These are phyloP conservation scores for Meiosimyza platycephala DNA, from an alignment of 2,888 invertebrate genomes.

Conservation along the genomic window DNA sequence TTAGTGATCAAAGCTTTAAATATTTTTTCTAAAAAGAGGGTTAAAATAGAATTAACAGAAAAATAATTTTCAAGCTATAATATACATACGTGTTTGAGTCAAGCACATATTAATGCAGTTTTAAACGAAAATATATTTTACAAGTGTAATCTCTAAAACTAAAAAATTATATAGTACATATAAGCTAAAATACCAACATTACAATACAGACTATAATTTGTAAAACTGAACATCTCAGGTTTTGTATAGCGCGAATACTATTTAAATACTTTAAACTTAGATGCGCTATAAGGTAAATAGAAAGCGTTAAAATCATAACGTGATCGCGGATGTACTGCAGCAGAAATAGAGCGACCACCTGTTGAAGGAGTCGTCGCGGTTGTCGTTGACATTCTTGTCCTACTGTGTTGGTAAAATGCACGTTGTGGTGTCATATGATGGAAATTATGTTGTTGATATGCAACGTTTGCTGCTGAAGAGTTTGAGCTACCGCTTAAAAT, in stretches of 20 bases:
- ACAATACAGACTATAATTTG: too few species aligned
- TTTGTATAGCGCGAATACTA: conserved; percentile 44
- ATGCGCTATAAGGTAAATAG: conserved; percentile 64
- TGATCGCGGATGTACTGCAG: conserved; percentile 59
- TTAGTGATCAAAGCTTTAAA: too few species aligned
- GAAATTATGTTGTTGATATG: background rate
- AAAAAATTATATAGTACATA: too few species aligned
- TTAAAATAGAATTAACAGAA: too few species aligned
- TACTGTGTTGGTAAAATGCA: background rate
- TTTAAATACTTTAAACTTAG: conserved; percentile 63
- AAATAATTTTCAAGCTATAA: too few species aligned
- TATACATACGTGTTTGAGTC: too few species aligned
- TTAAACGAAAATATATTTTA: too few species aligned
- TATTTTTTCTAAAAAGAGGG: too few species aligned
- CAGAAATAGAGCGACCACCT: conserved; percentile 63
- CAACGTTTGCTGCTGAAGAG: background rate
- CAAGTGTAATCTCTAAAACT: too few species aligned
- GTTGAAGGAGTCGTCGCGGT: conserved; percentile 53
- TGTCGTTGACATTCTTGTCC: conserved; percentile 43
- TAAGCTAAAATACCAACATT: too few species aligned
- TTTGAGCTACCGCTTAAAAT: background rate
- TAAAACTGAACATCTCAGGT: too few species aligned
- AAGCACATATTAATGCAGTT: too few species aligned
- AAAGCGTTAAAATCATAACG: conserved; percentile 55
- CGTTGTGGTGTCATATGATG: conserved; percentile 23